Evolutionary conservation across 1,140 invertebrate species (phyloP).

Genomic region (Meloidogyne floridensis): DNA sequence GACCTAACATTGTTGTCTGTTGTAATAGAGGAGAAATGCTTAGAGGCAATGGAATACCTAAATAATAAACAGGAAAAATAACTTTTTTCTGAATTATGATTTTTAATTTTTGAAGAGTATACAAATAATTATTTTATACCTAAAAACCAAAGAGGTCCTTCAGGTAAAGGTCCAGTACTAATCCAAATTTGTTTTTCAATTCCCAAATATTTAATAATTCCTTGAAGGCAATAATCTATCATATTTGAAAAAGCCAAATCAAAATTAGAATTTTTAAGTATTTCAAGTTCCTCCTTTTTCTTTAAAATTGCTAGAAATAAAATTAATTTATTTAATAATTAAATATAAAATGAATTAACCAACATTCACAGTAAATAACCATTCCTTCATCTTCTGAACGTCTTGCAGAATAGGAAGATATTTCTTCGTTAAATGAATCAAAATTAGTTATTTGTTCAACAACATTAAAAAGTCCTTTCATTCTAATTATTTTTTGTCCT

Average conservation of each 20-base stretch:
- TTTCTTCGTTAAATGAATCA: constrained; percentile 20
- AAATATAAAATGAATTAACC: constrained; percentile 7
- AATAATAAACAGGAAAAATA: background rate
- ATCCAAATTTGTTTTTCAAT: constrained; percentile 40
- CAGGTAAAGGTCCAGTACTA: constrained; percentile 46
- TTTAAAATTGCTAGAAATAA: constrained; percentile 42
- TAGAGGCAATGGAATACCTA: constrained; percentile 41
- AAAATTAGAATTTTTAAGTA: constrained; percentile 40
- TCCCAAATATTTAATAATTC: constrained; percentile 40
- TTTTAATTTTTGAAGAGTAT: background rate
- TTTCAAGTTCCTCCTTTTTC: constrained; percentile 44
- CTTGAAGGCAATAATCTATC: constrained; percentile 47
- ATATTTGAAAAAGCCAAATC: constrained; percentile 45
- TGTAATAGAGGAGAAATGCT: constrained; percentile 41
- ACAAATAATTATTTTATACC: constrained; percentile 24
- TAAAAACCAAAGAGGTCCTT: constrained; percentile 33
- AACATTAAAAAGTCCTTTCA: constrained; percentile 30
- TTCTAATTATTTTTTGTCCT: constrained; percentile 46
- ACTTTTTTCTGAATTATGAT: background rate
- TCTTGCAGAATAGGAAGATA: constrained; percentile 12
- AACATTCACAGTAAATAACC: constrained; percentile 35
- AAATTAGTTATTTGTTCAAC: constrained; percentile 17
- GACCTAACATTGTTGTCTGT: constrained; percentile 33
- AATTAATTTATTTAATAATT: background rate
- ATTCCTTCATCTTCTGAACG: constrained; percentile 16